Evolutionary conservation across 2,113 vertebrate genomes (phyloP).

Genomic region (Callipepla squamata): DNA sequence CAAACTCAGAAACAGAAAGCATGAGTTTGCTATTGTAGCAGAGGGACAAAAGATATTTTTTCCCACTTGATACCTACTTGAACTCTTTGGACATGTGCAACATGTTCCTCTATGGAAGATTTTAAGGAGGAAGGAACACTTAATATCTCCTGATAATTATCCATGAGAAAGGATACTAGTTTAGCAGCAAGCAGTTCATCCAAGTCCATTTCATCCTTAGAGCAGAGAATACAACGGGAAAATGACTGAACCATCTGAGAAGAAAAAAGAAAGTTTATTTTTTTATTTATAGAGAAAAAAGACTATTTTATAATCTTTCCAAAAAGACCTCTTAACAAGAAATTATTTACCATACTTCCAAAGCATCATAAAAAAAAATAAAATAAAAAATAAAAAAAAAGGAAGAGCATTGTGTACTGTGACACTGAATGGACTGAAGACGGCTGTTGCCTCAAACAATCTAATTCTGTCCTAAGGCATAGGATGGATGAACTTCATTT

Average conservation of each 20-base stretch:
- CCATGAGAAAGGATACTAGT: constrained; percentile 87
- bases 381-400: background rate
- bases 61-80: constrained; percentile 73
- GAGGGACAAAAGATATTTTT: background rate
- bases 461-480: background rate
- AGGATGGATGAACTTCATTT: background rate
- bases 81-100: constrained; percentile 80
- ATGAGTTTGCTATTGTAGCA: background rate
- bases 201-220: constrained; percentile 87
- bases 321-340: background rate
- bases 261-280: background rate
- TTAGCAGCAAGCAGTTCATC: constrained; percentile 87
- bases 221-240: constrained; percentile 87
- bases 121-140: constrained; percentile 79
- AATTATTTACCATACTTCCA: background rate
- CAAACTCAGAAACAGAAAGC: background rate
- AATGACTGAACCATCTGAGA: constrained; percentile 86
- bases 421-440: background rate
- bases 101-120: constrained; percentile 81
- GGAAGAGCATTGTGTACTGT: background rate
- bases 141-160: constrained; percentile 84
- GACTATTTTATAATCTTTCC: too few species aligned
- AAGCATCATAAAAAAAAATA: background rate
- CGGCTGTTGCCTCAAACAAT: background rate
- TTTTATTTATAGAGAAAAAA: background rate